Base-by-base conservation (phyloP, 1,140 invertebrate species). In the Mactra quadrangularis region DNA sequence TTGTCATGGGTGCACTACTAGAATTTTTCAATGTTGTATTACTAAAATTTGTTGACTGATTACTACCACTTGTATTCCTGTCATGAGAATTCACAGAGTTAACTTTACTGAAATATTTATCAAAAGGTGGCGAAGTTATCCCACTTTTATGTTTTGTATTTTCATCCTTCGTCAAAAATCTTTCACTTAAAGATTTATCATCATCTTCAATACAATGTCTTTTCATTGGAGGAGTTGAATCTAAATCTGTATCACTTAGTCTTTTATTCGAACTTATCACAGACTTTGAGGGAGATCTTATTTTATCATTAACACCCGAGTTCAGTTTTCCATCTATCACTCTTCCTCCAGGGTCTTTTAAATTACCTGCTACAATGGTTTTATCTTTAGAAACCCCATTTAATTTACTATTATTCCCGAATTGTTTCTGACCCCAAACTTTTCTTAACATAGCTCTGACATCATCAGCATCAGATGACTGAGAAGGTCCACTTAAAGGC, bases 381-480 rank as follows among this genome's bases (percentile, higher is more conserved):
- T 41, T 41, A 15, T 15, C 38, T 41, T 41, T 15, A 15, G 38
- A 6, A 7, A 41, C 15, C 1, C 55, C 55, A 45, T 7, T 33
- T n/a, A 31, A 33, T 31, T 52, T 57, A 17, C 29, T 35, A 31
- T 70, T 25, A 55, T 35, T 71, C 27, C n/a, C 57, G 66, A 82
- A 74, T 22, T 74, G 70, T 75, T 82, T 82, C 27, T 60, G 47
- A 38, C 79, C 70, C 79, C 79, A 82, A 33, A 82, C 70, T 31
- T 75, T 74, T 55, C 79, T 52, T 27, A 82, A 66, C 71, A 75
- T 82, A 13, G 68, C 79, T 53, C 60, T 74, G 17, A 82, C 68
- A 74, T 82, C 79, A 82, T 66, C 38, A n/a, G 25, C 33, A 13
- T 71, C 41, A 50, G 22, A 25, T 7, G 6, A 7, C 33, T 7